A percentile compares a stretch with the other conserved stretches of the same genome.
Evolutionary conservation across 2,113 vertebrate species (phyloP).

Genomic region (Pseudorectes ferrugineus): DNA sequence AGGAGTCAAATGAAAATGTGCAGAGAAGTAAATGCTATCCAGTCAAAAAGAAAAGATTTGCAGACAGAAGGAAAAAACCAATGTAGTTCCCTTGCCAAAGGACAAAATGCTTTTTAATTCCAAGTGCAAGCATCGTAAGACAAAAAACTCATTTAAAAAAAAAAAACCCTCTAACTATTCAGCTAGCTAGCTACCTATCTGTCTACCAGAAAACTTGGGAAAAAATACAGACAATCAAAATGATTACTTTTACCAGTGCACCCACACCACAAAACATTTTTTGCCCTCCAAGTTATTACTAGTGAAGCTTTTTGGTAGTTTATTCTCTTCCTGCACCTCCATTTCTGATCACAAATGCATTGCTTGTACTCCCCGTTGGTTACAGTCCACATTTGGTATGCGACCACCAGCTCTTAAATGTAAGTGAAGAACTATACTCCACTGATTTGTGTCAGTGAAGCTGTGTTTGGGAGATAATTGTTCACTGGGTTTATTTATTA

Average conservation of each 20-base stretch:
- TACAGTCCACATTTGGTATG: constrained; percentile 12
- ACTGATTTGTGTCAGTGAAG: constrained; percentile 47
- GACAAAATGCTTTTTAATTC: neutral
- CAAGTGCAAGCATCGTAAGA: neutral
- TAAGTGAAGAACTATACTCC: constrained; percentile 31
- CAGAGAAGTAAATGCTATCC: neutral
- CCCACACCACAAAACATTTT: neutral
- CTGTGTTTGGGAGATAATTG: constrained; percentile 57
- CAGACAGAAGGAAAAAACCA: neutral
- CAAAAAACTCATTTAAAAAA: neutral
- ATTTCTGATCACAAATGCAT: constrained; percentile 33
- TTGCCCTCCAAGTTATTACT: neutral
- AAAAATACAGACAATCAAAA: neutral
- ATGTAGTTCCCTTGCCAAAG: neutral
- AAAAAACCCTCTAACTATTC: no score
- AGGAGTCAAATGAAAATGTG: neutral
- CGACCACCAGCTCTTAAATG: constrained; percentile 7
- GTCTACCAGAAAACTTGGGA: neutral
- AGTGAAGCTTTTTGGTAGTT: neutral
- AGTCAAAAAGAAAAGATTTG: neutral
- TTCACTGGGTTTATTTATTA: constrained; percentile 59
- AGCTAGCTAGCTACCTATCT: neutral
- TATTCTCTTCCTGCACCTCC: neutral
- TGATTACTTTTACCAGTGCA: neutral
- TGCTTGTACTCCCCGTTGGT: constrained; percentile 20